Conservation (phyloP, 2,888 invertebrate species). For the Liodrosophila aerea region DNA sequence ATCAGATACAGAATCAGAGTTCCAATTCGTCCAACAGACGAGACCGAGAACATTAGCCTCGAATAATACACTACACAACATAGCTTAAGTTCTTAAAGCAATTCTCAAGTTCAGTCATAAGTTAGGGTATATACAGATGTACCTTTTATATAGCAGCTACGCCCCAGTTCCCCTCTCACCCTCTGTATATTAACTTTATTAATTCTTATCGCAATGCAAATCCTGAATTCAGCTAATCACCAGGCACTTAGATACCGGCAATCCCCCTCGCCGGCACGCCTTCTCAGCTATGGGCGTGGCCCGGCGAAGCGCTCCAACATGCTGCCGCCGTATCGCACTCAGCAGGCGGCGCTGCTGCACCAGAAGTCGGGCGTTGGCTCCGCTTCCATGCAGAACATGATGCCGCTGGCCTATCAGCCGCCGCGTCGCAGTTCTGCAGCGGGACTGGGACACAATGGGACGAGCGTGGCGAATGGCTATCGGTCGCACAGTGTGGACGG, state of each 20-base stretch:
- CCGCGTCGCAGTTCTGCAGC: conserved; percentile 80
- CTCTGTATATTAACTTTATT: conserved; percentile 21
- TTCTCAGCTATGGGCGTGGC: conserved; percentile 68
- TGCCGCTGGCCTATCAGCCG: conserved; percentile 71
- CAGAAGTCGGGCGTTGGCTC: conserved; percentile 58
- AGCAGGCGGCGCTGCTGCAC: conserved; percentile 64
- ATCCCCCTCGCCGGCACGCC: conserved; percentile 86
- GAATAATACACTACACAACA: conserved; percentile 17
- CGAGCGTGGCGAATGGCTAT: conserved; percentile 79
- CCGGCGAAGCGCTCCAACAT: conserved; percentile 75
- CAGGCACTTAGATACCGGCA: conserved; percentile 86
- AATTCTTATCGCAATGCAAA: conserved; percentile 80
- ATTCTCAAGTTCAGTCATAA: background rate
- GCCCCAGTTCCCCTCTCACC: conserved; percentile 1
- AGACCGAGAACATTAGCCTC: conserved; percentile 82
- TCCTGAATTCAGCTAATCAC: conserved; percentile 81
- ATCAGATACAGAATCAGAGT: conserved; percentile 31
- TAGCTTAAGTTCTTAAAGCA: conserved; percentile 8
- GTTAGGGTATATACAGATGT: too few relatives aligned
- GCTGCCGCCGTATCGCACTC: conserved; percentile 80
- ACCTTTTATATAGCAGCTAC: too few relatives aligned
- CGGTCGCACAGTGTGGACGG: conserved; percentile 86
- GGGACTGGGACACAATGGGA: conserved; percentile 60
- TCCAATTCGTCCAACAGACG: conserved; percentile 77
- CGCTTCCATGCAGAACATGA: conserved; percentile 78